Base-by-base conservation (phyloP, 2,797 vertebrate species). In the Otolemur crassicaudatus region DNA sequence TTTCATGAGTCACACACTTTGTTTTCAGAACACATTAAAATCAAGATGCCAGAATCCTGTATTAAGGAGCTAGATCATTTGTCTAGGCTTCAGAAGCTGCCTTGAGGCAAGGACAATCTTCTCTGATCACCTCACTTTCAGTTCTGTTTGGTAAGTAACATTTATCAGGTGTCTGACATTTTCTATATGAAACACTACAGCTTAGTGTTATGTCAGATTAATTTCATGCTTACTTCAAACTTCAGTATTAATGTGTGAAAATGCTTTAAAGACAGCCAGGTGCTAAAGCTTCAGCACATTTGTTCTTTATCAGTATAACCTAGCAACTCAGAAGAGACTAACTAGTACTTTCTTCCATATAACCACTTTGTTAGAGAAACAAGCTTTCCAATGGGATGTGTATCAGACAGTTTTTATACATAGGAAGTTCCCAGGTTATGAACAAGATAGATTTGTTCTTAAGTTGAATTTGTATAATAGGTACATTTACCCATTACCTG, bases 1-100 rank as follows among this genome's bases (percentile, higher is more conserved):
- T 97, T 97, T 97, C 84, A 86, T 10, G 70, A 95, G 72, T 90
- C 85, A 85, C n/a, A 88, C 46, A 72, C 72, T 91, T 93, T 95
- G 63, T 95, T 92, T 96, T 82, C 90, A 83, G 85, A 95, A 73
- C 75, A 91, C 43, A 82, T 85, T 96, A 75, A 90, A 87, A 56
- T 85, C 81, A 91, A 86, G 70, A 91, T 61, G 73, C 53, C 92
- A 94, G 40, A 89, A 65, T 73, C 85, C 58, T 70, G 20, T 73
- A 90, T 88, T 85, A 96, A 95, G 87, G 79, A 89, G 53, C 34
- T 96, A 89, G 88, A 37, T 84, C 76, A 69, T 73, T 86, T 92
- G 69, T 49, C 46, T 82, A 61, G 65, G 75, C 75, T 92, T 94
- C 92, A 82, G 94, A 91, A 88, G 56, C 92, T 89, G 75, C 76